Evolutionary conservation across 2,797 vertebrate species (phyloP).

Genomic region (Naso thynnoides): DNA sequence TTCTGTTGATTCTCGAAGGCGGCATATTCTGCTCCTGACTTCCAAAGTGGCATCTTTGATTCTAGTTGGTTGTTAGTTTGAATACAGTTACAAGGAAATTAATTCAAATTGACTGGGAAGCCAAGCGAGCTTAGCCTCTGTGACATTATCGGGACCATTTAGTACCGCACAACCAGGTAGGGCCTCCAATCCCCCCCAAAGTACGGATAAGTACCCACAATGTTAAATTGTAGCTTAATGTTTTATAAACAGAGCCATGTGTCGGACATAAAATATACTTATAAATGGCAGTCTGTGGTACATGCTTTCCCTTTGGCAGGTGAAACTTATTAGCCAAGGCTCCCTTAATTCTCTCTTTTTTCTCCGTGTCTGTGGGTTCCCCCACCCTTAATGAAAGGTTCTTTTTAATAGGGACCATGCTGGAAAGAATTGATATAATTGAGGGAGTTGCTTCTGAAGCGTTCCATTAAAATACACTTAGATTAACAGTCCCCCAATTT

Average conservation of each 20-base stretch:
- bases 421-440: conserved; percentile 81
- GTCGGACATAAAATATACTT: conserved; percentile 75
- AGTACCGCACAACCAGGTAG: conserved; percentile 47
- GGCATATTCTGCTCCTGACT: conserved; percentile 55
- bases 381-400: conserved; percentile 70
- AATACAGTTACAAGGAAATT: conserved; percentile 54
- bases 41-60: conserved; percentile 59
- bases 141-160: conserved; percentile 60
- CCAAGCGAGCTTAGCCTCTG: conserved; percentile 52
- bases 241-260: conserved; percentile 81
- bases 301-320: conserved; percentile 73
- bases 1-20: conserved; percentile 56
- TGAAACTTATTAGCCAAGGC: conserved; percentile 78
- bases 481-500: conserved; percentile 75
- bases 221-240: conserved; percentile 68
- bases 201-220: conserved; percentile 55
- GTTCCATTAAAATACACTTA: conserved; percentile 81
- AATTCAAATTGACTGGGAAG: conserved; percentile 56
- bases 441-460: conserved; percentile 77
- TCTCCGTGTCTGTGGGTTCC: conserved; percentile 61
- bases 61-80: conserved; percentile 52
- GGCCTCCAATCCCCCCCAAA: conserved; percentile 47
- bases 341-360: conserved; percentile 58
- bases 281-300: conserved; percentile 65
- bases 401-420: conserved; percentile 77